Evolutionary conservation across 2,888 invertebrate genomes (phyloP), one percentile per base, ranked within the genome.

Genomic region (Metalampra italica): DNA sequence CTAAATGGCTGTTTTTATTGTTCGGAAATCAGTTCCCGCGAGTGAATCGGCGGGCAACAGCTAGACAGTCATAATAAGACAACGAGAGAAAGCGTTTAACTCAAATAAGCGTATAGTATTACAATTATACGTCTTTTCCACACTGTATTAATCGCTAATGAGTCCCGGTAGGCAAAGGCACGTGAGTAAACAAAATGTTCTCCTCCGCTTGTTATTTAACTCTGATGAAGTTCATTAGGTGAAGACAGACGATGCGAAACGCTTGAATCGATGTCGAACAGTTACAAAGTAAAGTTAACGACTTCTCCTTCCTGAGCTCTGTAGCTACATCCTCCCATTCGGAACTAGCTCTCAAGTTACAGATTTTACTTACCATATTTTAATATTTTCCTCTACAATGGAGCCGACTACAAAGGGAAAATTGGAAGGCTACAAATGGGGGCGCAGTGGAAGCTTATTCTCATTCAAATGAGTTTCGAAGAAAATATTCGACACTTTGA

Each of bases 391-490:
- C 56, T 52, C 53, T 66, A 69, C 71, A 80, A 75, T 74, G 60
- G 59, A 61, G 57, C 54, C 51, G 59, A 60, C 59, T 70, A 81
- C 82, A 83, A 83, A 84, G 74, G 71, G 64, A 66, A 72, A 78
- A 83, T 81, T 78, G 78, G 78, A 83, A 77, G 75, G 76, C 74
- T 79, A 81, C 80, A 84, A 84, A 82, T 82, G 73, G 73, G 68
- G 66, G 66, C 58, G 64, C 57, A 60, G 64, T 60, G 64, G 66
- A 64, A 71, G 73, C 78, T 82, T 77, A 82, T 84, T 82, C 78
- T 78, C 69, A 85, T 85, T 85, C 82, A 84, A 83, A 85, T 83
- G 72, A 83, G 77, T 76, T 82, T 60, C 57, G 54, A 74, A 75
- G 71, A 78, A 78, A 79, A 68, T 76, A 68, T 78, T 78, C 75